A percentile compares a stretch with the other conserved stretches of the same genome.
Evolutionary conservation across 2,797 vertebrate species (phyloP).

Genomic region (Leptodactylus fallax): DNA sequence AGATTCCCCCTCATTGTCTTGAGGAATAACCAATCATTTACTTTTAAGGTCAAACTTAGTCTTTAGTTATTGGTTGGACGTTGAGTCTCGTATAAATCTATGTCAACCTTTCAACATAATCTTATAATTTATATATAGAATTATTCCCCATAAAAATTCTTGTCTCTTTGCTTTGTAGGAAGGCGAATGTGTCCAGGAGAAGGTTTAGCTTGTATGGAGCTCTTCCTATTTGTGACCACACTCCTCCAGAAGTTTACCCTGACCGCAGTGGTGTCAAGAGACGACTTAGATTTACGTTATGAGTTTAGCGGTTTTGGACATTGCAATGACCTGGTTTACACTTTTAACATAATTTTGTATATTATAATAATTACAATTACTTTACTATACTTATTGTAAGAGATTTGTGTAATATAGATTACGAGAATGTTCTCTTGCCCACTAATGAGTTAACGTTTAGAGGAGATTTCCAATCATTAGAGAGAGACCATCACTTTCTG

Average conservation of each 20-base stretch:
- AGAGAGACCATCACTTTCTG: neutral
- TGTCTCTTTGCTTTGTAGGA: conserved; percentile 68
- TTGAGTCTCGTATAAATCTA: neutral
- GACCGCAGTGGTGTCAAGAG: conserved; percentile 43
- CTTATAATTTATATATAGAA: neutral
- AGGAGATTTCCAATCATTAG: no score
- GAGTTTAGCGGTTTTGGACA: conserved; percentile 75
- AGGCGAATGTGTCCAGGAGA: conserved; percentile 83
- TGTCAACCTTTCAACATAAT: neutral
- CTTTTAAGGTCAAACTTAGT: neutral
- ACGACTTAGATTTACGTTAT: conserved; percentile 72
- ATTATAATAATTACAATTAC: neutral
- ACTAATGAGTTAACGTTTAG: no score
- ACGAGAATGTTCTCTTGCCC: no score
- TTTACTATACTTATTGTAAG: neutral
- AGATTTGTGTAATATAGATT: neutral
- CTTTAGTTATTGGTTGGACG: no score
- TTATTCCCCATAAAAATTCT: neutral
- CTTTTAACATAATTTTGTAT: neutral
- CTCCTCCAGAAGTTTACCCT: conserved; percentile 74
- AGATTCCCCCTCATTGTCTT: no score
- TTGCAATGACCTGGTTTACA: no score
- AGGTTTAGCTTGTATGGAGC: conserved; percentile 79
- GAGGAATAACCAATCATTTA: neutral
- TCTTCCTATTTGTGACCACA: conserved; percentile 81